phyloP scores from a whole-genome alignment of 64 coral and sea anemone genomes.

The Stichodactyla helianthus region DNA sequence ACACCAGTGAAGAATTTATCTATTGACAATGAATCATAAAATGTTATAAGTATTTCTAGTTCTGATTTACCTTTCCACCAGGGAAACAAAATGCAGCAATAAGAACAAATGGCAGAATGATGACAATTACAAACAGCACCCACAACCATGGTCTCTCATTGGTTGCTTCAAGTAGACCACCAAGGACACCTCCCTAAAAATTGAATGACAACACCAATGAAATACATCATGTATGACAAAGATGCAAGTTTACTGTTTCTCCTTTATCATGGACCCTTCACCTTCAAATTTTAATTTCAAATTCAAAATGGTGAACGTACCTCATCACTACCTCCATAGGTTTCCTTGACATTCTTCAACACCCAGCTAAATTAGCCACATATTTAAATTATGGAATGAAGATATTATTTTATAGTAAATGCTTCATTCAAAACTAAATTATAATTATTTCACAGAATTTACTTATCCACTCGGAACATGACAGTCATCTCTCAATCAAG shows the following conservation, averaged over 20 bases:
- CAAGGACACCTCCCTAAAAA: conserved; percentile 72
- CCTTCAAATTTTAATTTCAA: not conserved
- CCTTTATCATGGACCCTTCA: no score
- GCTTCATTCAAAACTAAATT: no score
- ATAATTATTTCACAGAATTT: no score
- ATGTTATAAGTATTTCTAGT: not conserved
- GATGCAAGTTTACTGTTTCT: no score
- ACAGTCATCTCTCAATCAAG: no score
- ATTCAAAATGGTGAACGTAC: not conserved
- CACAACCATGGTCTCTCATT: conserved; percentile 97
- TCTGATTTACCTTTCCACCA: conserved; percentile 76
- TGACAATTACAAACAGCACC: conserved; percentile 96
- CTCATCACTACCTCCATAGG: conserved; percentile 77
- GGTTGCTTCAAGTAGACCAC: conserved; percentile 84
- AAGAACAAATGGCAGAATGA: conserved; percentile 91
- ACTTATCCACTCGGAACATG: no score
- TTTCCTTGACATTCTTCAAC: conserved; percentile 80
- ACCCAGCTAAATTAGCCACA: conserved; percentile 56
- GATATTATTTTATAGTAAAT: no score
- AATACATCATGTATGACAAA: not conserved
- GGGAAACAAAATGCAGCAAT: conserved; percentile 97
- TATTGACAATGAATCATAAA: no score
- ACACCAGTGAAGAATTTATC: no score
- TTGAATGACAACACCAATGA: not conserved
- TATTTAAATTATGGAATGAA: not conserved